Conservation (phyloP, 2,888 invertebrate species). For the Nycteola revayana region DNA sequence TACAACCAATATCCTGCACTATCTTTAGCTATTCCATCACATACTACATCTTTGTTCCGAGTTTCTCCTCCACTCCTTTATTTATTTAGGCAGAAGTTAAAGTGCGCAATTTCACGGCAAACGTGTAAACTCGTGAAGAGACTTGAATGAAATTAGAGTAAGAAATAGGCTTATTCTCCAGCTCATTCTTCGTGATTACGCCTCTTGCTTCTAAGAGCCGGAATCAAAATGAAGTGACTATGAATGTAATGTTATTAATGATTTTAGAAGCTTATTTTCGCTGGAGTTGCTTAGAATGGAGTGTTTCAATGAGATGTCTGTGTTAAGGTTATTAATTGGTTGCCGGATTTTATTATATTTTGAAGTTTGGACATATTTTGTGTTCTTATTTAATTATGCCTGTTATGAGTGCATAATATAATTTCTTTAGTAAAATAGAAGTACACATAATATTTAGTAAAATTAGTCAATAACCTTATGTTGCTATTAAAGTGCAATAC, state of each 20-base stretch:
- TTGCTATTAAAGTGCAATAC: too few relatives aligned
- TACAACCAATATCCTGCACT: too few relatives aligned
- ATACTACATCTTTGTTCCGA: too few relatives aligned
- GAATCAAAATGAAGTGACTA: slow-evolving; percentile 44
- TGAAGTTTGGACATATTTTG: too few relatives aligned
- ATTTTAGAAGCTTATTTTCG: slow-evolving; percentile 32
- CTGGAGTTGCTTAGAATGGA: slow-evolving; percentile 22
- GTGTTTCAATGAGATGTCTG: slow-evolving; percentile 27
- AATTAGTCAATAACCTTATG: too few relatives aligned
- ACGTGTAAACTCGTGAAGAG: slow-evolving; percentile 34
- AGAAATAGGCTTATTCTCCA: slow-evolving; percentile 45
- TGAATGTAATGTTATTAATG: slow-evolving; percentile 42
- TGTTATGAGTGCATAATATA: too few relatives aligned
- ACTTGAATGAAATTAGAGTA: slow-evolving; percentile 46
- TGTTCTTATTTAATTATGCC: too few relatives aligned
- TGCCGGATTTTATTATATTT: too few relatives aligned
- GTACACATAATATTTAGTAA: too few relatives aligned
- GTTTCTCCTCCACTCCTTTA: too few relatives aligned
- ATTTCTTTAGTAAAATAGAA: too few relatives aligned
- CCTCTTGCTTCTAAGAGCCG: slow-evolving; percentile 37
- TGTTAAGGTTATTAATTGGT: slow-evolving; percentile 17
- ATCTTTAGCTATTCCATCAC: too few relatives aligned
- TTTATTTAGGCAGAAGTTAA: slow-evolving; percentile 36
- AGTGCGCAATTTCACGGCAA: slow-evolving; percentile 23
- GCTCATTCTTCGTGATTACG: slow-evolving; percentile 43